Conservation (phyloP, 2,113 vertebrate genomes). For the Aviceda subcristata region DNA sequence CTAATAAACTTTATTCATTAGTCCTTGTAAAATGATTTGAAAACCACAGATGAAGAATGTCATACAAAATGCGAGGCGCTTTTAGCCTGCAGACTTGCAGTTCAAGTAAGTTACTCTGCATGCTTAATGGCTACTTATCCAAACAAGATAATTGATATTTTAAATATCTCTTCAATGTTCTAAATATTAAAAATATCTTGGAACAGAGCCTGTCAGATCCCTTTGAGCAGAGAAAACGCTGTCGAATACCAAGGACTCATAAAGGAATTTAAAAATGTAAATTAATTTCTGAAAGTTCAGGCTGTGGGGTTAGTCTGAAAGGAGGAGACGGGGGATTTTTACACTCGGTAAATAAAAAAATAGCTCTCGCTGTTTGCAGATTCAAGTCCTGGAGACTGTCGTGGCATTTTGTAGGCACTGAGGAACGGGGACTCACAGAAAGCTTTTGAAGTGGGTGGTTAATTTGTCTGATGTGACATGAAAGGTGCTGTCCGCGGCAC, state of each 20-base stretch:
- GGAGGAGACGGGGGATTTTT: background rate
- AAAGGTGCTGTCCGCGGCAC: background rate
- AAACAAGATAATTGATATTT: constrained; percentile 57
- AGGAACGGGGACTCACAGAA: background rate
- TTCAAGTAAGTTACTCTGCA: constrained; percentile 25
- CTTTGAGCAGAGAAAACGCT: background rate
- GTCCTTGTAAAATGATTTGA: constrained; percentile 50
- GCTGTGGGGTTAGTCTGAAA: background rate
- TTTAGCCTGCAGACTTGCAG: constrained; percentile 41
- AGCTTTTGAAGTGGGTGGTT: constrained; percentile 24
- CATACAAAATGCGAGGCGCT: background rate
- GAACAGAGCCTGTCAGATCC: constrained; percentile 36
- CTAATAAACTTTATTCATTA: constrained; percentile 62
- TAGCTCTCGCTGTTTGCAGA: background rate
- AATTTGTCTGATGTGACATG: constrained; percentile 38
- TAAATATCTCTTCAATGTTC: constrained; percentile 10
- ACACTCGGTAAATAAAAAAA: constrained; percentile 33
- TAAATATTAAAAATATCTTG: constrained; percentile 50
- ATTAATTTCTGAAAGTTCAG: constrained; percentile 54
- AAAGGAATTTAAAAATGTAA: constrained; percentile 43
- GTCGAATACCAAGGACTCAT: background rate
- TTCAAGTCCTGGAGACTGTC: background rate
- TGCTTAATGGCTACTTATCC: constrained; percentile 50
- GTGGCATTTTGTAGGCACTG: background rate
- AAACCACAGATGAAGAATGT: constrained; percentile 26